phyloP scores from a whole-genome alignment of 2,888 invertebrate genomes.

The Melinaea menophilus region DNA sequence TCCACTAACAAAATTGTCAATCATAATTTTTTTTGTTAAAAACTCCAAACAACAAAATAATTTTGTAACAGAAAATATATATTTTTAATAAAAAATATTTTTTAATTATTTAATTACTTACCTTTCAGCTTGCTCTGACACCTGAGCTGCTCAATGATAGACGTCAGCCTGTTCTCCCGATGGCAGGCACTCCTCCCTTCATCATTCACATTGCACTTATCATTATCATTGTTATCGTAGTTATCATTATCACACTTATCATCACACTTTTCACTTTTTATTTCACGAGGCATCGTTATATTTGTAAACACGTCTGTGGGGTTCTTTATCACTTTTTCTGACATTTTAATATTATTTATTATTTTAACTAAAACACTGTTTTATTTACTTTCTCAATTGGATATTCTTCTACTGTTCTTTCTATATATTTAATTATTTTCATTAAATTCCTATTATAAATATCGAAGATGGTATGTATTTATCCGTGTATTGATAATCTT shows the following conservation, averaged over 20 bases:
- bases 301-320: conserved; percentile 26
- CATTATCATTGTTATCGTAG: conserved; percentile 18
- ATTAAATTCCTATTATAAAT: neutral
- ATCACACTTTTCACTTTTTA: conserved; percentile 13
- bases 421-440: neutral
- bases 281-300: conserved; percentile 15
- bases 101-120: conserved; percentile 35
- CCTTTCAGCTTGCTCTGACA: conserved; percentile 68
- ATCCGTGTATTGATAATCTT: conserved; percentile 17
- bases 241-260: conserved; percentile 8
- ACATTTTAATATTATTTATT: conserved; percentile 28
- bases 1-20: too few species aligned
- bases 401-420: too few species aligned
- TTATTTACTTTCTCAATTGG: too few species aligned
- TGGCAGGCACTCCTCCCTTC: conserved; percentile 43
- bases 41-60: too few species aligned
- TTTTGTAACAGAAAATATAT: too few species aligned
- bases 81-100: too few species aligned
- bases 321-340: conserved; percentile 33
- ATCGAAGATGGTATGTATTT: neutral
- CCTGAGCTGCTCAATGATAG: conserved; percentile 70
- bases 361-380: neutral
- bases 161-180: conserved; percentile 65
- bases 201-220: conserved; percentile 40
- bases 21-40: too few species aligned